phyloP scores from a whole-genome alignment of 2,888 invertebrate genomes.

The Zelleria hepariella region DNA sequence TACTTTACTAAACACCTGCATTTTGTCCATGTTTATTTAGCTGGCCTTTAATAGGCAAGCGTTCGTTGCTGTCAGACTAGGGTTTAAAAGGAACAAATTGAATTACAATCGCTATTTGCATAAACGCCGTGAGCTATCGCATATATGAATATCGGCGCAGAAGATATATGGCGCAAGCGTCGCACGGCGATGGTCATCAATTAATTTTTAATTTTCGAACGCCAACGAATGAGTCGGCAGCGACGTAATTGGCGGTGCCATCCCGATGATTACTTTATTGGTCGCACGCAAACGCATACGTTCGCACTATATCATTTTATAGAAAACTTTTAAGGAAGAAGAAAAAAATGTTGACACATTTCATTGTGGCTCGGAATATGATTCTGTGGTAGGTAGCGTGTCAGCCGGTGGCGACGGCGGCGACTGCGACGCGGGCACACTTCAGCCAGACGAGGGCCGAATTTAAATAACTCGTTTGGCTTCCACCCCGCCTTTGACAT shows the following conservation, averaged over 20 bases:
- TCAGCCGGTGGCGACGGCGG: neutral
- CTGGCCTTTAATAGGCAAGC: neutral
- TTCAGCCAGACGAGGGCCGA: neutral
- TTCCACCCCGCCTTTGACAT: constrained; percentile 52
- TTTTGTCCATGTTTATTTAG: neutral
- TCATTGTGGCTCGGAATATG: neutral
- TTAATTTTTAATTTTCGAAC: constrained; percentile 65
- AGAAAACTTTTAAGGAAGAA: neutral
- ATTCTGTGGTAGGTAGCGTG: constrained; percentile 3
- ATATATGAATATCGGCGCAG: constrained; percentile 19
- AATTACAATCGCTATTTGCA: constrained; percentile 59
- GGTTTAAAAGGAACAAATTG: constrained; percentile 49
- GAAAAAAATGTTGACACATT: constrained; percentile 1
- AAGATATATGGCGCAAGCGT: constrained; percentile 27
- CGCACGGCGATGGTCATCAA: constrained; percentile 35
- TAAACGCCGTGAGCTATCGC: constrained; percentile 40
- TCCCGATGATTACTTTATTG: constrained; percentile 66
- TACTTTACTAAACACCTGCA: neutral
- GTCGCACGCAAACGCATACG: constrained; percentile 33
- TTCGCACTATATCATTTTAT: constrained; percentile 23
- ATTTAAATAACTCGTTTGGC: constrained; percentile 66
- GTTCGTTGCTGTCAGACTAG: constrained; percentile 6
- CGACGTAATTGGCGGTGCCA: constrained; percentile 52
- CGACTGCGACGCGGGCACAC: neutral
- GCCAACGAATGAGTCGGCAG: constrained; percentile 47